Percentiles rank a stretch among this genome's conserved stretches.
Conservation (phyloP, 2,113 vertebrate species). For the Peromyscus maniculatus region DNA sequence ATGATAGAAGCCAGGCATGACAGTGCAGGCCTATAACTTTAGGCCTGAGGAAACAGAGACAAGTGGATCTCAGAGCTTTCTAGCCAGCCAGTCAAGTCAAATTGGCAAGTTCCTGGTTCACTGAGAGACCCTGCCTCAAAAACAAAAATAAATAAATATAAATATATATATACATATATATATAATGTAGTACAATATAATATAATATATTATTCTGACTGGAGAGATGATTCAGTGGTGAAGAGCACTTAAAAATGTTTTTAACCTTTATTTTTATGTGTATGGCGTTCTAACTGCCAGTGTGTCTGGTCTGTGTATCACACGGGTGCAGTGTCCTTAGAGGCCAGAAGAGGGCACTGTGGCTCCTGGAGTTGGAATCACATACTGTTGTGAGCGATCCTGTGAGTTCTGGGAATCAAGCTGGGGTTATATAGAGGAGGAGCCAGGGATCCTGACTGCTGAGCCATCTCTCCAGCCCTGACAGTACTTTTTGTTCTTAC, state of each 20-base stretch:
- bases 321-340: not conserved
- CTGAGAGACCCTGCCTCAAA: not conserved
- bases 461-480: not conserved
- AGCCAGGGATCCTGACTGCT: not conserved
- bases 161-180: not conserved
- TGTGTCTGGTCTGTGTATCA: not conserved
- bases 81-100: too few relatives aligned
- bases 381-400: too few relatives aligned
- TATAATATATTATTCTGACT: too few relatives aligned
- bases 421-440: too few relatives aligned
- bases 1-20: not conserved
- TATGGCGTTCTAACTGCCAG: too few relatives aligned
- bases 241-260: too few relatives aligned
- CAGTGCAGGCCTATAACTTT: not conserved
- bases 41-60: not conserved
- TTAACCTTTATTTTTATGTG: too few relatives aligned
- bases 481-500: not conserved
- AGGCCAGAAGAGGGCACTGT: not conserved
- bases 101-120: not conserved
- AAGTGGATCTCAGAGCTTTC: not conserved
- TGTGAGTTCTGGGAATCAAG: not conserved
- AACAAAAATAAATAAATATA: not conserved
- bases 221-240: not conserved
- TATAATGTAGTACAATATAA: not conserved
- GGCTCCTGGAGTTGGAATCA: not conserved